phyloP scores from a whole-genome alignment of 1,140 invertebrate genomes.

The Aphelenchoides avenae region DNA sequence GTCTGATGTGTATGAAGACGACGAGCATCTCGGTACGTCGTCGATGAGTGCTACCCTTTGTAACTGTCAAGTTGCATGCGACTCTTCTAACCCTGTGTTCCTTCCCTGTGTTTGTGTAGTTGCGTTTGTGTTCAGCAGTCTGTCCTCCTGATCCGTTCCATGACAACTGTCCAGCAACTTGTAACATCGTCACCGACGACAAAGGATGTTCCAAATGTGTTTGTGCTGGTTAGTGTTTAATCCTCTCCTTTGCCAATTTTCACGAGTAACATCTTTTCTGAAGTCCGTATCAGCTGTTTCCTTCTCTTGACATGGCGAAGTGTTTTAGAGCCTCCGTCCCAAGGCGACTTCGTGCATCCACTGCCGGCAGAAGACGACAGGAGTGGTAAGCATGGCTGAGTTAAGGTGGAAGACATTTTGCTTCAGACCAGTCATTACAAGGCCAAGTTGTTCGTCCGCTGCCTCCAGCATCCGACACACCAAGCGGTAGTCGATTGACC shows the following conservation, averaged over 20 bases:
- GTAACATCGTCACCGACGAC: conserved; percentile 34
- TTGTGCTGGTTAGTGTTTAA: conserved; percentile 23
- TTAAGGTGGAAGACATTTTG: too few relatives aligned
- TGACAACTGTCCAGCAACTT: conserved; percentile 26
- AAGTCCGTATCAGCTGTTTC: too few relatives aligned
- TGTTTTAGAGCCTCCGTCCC: not conserved
- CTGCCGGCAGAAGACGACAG: conserved; percentile 12
- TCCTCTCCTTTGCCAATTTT: not conserved
- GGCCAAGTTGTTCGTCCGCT: too few relatives aligned
- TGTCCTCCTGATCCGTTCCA: conserved; percentile 27
- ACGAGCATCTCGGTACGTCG: conserved; percentile 26
- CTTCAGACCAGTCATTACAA: too few relatives aligned
- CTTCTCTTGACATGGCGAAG: conserved; percentile 6
- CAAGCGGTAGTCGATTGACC: too few relatives aligned
- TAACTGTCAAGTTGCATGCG: not conserved
- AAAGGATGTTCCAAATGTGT: conserved; percentile 26
- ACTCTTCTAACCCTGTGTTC: too few relatives aligned
- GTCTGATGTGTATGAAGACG: conserved; percentile 20
- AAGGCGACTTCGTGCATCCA: conserved; percentile 3
- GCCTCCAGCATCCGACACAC: too few relatives aligned
- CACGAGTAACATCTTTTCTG: not conserved
- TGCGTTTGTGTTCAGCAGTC: conserved; percentile 14
- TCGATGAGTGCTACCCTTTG: conserved; percentile 10
- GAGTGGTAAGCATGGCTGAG: too few relatives aligned
- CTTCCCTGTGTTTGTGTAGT: too few relatives aligned